Conservation (phyloP, 2,113 vertebrate species). For the Lepisosteus oculatus region DNA sequence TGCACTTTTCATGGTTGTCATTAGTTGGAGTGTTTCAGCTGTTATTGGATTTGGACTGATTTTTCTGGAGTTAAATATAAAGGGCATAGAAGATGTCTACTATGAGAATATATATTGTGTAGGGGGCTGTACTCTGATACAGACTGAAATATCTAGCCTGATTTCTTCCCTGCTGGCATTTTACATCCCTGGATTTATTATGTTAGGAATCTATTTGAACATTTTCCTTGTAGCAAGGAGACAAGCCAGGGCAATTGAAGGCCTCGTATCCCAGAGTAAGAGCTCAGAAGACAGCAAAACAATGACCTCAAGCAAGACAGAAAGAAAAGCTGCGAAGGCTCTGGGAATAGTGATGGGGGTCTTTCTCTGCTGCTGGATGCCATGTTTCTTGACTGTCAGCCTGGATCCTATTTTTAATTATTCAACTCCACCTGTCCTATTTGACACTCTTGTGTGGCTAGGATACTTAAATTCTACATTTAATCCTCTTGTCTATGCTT, state of each 20-base stretch:
- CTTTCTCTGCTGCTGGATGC: constrained; percentile 9
- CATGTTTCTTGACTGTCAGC: neutral
- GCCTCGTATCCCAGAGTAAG: neutral
- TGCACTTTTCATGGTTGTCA: neutral
- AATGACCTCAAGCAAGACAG: neutral
- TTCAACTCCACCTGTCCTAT: neutral
- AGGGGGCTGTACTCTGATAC: no score
- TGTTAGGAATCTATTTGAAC: neutral
- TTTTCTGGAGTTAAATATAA: neutral
- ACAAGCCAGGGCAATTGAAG: neutral
- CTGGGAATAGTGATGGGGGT: constrained; percentile 11
- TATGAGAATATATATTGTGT: neutral
- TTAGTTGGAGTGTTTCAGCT: constrained; percentile 1
- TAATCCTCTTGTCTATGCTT: constrained; percentile 13
- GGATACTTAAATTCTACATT: constrained; percentile 11
- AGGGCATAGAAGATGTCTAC: neutral
- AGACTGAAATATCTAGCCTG: no score
- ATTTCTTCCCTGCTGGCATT: no score
- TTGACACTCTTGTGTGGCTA: constrained; percentile 2
- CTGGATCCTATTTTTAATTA: constrained; percentile 2
- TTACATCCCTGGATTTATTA: no score
- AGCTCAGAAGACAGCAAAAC: neutral
- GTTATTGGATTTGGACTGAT: constrained; percentile 2
- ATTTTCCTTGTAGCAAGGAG: constrained; percentile 3
- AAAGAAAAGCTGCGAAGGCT: constrained; percentile 9